Evolutionary conservation across 1,140 invertebrate species (phyloP).

Genomic region (Reticulitermes speratus): DNA sequence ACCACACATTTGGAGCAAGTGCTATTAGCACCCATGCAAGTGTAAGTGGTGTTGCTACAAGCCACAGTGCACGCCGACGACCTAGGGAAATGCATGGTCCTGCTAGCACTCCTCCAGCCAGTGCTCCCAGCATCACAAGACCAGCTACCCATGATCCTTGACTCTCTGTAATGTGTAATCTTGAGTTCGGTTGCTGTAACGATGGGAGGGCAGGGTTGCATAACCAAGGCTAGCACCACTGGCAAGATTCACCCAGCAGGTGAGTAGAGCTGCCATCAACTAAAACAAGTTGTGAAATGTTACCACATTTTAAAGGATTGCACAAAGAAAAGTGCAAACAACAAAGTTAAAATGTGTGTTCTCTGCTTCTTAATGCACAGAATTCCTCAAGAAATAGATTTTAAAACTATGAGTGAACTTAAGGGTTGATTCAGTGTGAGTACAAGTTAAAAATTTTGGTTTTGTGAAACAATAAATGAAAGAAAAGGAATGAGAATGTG

Average conservation of each 20-base stretch:
- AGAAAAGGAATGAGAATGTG: too few species aligned
- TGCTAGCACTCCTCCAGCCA: conserved; percentile 45
- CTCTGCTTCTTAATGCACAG: too few species aligned
- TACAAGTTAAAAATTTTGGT: too few species aligned
- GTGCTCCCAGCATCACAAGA: conserved; percentile 47
- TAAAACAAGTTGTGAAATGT: background rate
- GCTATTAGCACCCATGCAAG: conserved; percentile 47
- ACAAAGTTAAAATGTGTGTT: background rate
- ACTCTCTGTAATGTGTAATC: conserved; percentile 24
- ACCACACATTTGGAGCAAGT: conserved; percentile 45
- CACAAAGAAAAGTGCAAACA: background rate
- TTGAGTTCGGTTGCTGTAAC: conserved; percentile 11
- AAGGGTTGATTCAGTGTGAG: too few species aligned
- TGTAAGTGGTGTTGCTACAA: conserved; percentile 46
- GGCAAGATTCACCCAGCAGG: conserved; percentile 34
- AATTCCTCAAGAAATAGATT: too few species aligned
- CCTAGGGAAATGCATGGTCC: conserved; percentile 46
- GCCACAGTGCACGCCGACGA: conserved; percentile 44
- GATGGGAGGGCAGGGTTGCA: conserved; percentile 32
- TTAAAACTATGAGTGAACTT: too few species aligned
- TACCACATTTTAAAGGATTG: background rate
- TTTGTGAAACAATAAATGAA: too few species aligned
- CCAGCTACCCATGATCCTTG: conserved; percentile 50
- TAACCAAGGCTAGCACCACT: conserved; percentile 35
- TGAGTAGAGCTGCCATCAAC: conserved; percentile 29